phyloP scores from a whole-genome alignment of 92 coral and sea anemone genomes.

The Bergia puertoricense region DNA sequence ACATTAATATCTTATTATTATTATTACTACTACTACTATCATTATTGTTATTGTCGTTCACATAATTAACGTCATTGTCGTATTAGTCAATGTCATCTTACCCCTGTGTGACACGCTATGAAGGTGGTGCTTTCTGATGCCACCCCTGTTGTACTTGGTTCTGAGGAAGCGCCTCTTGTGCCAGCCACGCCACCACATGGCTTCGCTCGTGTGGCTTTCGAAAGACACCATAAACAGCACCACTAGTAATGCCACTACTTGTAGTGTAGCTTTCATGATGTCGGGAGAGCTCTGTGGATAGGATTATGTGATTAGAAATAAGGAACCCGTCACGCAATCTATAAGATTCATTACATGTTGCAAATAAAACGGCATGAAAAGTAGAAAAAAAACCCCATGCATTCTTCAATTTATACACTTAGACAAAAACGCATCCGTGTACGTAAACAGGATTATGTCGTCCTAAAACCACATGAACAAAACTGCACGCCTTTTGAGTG shows the following conservation, averaged over 20 bases:
- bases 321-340: too few species aligned
- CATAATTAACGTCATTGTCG: background rate
- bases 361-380: too few species aligned
- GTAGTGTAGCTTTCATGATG: slow-evolving; percentile 32
- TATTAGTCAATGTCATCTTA: background rate
- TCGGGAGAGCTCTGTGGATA: background rate
- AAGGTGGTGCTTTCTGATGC: background rate
- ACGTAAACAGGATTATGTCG: too few species aligned
- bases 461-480: too few species aligned
- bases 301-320: too few species aligned
- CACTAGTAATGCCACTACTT: slow-evolving; percentile 18
- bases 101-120: slow-evolving; percentile 15
- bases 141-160: background rate
- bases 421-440: too few species aligned
- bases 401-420: too few species aligned
- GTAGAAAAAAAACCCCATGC: too few species aligned
- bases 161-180: slow-evolving; percentile 27
- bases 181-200: slow-evolving; percentile 29
- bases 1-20: too few species aligned
- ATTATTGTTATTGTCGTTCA: background rate
- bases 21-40: too few species aligned
- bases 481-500: too few species aligned
- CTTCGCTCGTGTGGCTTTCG: slow-evolving; percentile 14
- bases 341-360: too few species aligned
- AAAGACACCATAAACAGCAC: slow-evolving; percentile 20